phyloP scores from a whole-genome alignment of 2,888 invertebrate genomes.

The Stenodera caucasica region DNA sequence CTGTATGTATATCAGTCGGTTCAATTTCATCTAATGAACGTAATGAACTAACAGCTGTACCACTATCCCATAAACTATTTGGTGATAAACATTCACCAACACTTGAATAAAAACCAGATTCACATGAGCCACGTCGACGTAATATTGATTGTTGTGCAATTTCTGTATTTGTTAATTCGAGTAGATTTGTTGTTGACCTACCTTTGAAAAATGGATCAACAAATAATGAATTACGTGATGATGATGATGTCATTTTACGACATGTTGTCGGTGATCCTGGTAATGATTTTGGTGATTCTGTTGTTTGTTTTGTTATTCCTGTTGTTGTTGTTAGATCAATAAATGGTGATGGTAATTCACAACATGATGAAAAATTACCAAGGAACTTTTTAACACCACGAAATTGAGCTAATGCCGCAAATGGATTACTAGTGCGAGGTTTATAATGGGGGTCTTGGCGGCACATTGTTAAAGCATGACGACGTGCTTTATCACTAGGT shows the following conservation, averaged over 20 bases:
- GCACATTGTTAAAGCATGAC: slow-evolving; percentile 78
- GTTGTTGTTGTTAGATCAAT: slow-evolving; percentile 45
- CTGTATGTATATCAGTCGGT: slow-evolving; percentile 59
- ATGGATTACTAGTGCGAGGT: slow-evolving; percentile 71
- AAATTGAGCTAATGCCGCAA: slow-evolving; percentile 73
- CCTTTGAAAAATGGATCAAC: slow-evolving; percentile 59
- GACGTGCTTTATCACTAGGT: slow-evolving; percentile 74
- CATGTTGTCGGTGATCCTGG: slow-evolving; percentile 59
- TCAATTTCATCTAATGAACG: slow-evolving; percentile 65
- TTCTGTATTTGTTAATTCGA: slow-evolving; percentile 46
- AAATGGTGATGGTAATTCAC: slow-evolving; percentile 74
- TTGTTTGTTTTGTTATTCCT: slow-evolving; percentile 56
- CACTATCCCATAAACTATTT: slow-evolving; percentile 59
- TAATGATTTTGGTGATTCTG: slow-evolving; percentile 56
- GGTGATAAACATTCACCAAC: slow-evolving; percentile 63
- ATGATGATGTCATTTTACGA: slow-evolving; percentile 49
- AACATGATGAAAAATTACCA: slow-evolving; percentile 77
- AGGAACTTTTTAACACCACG: slow-evolving; percentile 82
- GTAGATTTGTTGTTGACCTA: slow-evolving; percentile 52
- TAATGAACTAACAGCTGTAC: slow-evolving; percentile 62
- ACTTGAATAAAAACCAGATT: slow-evolving; percentile 88
- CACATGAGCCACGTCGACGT: slow-evolving; percentile 81
- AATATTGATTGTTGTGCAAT: slow-evolving; percentile 46
- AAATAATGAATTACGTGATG: slow-evolving; percentile 56
- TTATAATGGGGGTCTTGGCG: slow-evolving; percentile 81